These are phyloP conservation scores for Chaenodraco wilsoni DNA, from an alignment of 2,797 vertebrate species.

Conservation along the genomic window DNA sequence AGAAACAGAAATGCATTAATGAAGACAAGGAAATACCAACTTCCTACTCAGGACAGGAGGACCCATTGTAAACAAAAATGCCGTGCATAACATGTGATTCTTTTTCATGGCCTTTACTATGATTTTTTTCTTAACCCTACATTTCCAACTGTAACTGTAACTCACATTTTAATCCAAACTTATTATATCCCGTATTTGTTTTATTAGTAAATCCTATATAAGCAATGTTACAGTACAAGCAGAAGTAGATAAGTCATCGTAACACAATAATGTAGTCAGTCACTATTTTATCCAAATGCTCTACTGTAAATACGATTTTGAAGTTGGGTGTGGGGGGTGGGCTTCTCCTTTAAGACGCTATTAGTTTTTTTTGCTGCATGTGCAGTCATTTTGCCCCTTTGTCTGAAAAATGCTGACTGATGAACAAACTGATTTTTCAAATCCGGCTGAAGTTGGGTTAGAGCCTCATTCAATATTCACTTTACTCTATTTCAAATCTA, in stretches of 20 bases:
- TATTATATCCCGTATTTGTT: background rate
- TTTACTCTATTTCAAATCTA: background rate
- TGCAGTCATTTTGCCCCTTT: background rate
- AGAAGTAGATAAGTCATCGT: background rate
- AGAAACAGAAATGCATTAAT: too few species aligned
- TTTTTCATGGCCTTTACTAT: background rate
- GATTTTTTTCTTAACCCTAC: background rate
- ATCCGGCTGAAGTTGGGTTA: background rate
- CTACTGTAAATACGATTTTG: too few species aligned
- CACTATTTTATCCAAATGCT: slow-evolving; percentile 1
- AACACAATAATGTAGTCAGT: background rate
- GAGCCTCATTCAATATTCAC: slow-evolving; percentile 5
- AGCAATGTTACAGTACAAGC: background rate
- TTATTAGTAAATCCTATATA: background rate
- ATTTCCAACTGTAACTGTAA: background rate
- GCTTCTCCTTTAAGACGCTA: background rate
- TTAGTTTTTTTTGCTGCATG: background rate
- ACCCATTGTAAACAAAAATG: background rate
- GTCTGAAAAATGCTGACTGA: background rate
- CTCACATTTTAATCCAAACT: background rate
- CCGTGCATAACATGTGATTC: background rate
- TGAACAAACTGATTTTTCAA: background rate
- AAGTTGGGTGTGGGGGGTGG: background rate
- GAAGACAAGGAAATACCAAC: too few species aligned
- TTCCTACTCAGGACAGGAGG: too few species aligned